Evolutionary conservation across 1,140 invertebrate genomes (phyloP).

Genomic region (Eriosoma lanigerum): DNA sequence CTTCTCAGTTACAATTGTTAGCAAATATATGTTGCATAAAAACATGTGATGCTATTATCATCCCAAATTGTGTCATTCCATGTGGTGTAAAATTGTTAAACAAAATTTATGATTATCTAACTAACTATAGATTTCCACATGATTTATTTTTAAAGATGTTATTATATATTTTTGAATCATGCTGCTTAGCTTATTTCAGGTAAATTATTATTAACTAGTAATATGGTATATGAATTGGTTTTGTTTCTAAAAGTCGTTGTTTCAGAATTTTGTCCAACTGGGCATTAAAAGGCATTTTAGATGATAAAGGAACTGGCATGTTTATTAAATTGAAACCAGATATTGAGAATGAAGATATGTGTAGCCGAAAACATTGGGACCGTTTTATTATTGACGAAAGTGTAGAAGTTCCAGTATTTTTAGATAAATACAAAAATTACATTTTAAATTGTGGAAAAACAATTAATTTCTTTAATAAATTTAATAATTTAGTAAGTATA

Average conservation of each 20-base stretch:
- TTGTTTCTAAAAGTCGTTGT: background rate
- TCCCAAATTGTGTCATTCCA: background rate
- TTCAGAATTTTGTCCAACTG: conserved; percentile 40
- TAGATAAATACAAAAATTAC: conserved; percentile 20
- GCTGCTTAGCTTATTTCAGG: conserved; percentile 33
- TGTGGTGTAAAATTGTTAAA: conserved; percentile 28
- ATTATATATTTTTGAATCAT: conserved; percentile 41
- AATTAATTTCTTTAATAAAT: conserved; percentile 33
- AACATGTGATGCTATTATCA: background rate
- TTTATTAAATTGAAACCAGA: conserved; percentile 22
- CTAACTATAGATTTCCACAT: background rate
- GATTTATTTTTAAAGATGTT: conserved; percentile 30
- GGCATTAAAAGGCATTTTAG: conserved; percentile 23
- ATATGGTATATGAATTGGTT: background rate
- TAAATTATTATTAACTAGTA: background rate
- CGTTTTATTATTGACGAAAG: conserved; percentile 11
- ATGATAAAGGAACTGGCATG: background rate
- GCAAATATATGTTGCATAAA: conserved; percentile 11
- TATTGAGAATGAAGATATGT: conserved; percentile 8
- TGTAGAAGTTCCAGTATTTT: conserved; percentile 30
- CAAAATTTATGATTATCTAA: conserved; percentile 18
- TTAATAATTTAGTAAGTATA: conserved; percentile 10
- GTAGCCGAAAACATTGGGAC: background rate
- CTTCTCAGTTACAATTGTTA: conserved; percentile 7
- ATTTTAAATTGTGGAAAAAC: conserved; percentile 38